phyloP scores from a whole-genome alignment of 92 coral and sea anemone genomes.

The Epizoanthus fatuus region DNA sequence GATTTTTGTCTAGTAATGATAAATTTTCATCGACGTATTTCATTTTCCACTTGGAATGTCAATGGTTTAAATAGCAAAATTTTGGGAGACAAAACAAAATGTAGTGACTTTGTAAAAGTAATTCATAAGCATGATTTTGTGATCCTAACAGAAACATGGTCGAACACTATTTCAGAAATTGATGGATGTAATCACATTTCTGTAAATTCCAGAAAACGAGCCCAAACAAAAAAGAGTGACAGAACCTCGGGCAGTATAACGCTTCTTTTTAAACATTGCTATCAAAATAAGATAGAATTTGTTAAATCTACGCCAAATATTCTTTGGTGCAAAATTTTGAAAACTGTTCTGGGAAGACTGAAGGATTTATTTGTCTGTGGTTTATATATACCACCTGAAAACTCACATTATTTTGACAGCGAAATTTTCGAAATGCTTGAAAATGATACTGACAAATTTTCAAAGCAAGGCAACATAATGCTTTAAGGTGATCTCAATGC shows the following conservation, averaged over 20 bases:
- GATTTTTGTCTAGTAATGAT: too few relatives aligned
- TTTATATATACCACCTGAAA: slow-evolving; percentile 60
- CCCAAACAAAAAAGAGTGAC: background rate
- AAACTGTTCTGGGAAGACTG: slow-evolving; percentile 15
- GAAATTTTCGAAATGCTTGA: slow-evolving; percentile 61
- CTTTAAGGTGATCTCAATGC: slow-evolving; percentile 63
- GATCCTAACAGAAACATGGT: slow-evolving; percentile 50
- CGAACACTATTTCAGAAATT: background rate
- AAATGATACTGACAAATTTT: slow-evolving; percentile 36
- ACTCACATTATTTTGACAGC: slow-evolving; percentile 48
- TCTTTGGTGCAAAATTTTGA: slow-evolving; percentile 57
- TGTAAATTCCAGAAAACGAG: background rate
- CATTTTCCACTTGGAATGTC: background rate
- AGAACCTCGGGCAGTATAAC: background rate
- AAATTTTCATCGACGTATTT: too few relatives aligned
- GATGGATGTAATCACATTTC: background rate
- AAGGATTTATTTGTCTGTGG: slow-evolving; percentile 65
- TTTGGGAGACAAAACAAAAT: slow-evolving; percentile 49
- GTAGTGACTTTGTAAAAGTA: slow-evolving; percentile 22
- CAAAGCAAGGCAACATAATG: slow-evolving; percentile 45
- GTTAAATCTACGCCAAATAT: slow-evolving; percentile 32
- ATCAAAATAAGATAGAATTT: background rate
- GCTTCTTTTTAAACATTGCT: background rate
- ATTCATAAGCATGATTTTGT: slow-evolving; percentile 34
- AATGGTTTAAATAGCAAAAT: slow-evolving; percentile 37